Evolutionary conservation across 2,888 invertebrate genomes (phyloP), one percentile per base, ranked within the genome.

Genomic region (Lasioglossum marginatum): DNA sequence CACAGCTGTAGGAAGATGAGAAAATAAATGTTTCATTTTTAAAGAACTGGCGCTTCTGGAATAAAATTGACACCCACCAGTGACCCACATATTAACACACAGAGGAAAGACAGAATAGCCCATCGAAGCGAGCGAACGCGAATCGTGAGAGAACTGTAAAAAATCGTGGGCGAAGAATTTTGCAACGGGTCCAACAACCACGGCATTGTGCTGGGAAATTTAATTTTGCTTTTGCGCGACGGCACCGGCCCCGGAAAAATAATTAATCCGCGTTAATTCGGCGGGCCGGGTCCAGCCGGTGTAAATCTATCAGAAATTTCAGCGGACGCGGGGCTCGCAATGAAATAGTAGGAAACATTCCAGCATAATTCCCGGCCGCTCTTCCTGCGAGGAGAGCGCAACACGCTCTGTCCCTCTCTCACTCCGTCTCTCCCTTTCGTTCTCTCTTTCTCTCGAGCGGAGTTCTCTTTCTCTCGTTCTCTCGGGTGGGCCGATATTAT

Each of bases 401-500:
- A 68, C 75, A 60, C 60, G 4, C 75, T 63, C 52, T 3, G 14
- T 40, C 57, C 34, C 74, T 75, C 60, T 75, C 45, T 57, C 74
- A 77, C 70, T 71, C 12, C 43, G 66, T 19, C 60, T 60, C 79
- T 68, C 75, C 40, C 40, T 23, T 27, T 66, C 40, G 1, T 3
- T 31, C 31, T 31, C 60, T 63, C 76, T 4, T 27, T 71, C 75
- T 80, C 74, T 68, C 68, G 63, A 63, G 31, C 16, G 1, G 2
- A 6, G 27, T 31, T 72, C 72, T 80, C 43, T 45, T 23, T 80
- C 66, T 68, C 68, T n/a, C 79, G 74, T 73, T 70, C 82, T 77
- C 88, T 87, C 87, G 88, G 91, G 90, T 91, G 90, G 91, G 88
- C 91, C 89, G 91, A 91, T 91, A 87, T 91, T 92, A 92, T 93